phyloP scores from a whole-genome alignment of 2,113 vertebrate species.

The Macquaria australasica region DNA sequence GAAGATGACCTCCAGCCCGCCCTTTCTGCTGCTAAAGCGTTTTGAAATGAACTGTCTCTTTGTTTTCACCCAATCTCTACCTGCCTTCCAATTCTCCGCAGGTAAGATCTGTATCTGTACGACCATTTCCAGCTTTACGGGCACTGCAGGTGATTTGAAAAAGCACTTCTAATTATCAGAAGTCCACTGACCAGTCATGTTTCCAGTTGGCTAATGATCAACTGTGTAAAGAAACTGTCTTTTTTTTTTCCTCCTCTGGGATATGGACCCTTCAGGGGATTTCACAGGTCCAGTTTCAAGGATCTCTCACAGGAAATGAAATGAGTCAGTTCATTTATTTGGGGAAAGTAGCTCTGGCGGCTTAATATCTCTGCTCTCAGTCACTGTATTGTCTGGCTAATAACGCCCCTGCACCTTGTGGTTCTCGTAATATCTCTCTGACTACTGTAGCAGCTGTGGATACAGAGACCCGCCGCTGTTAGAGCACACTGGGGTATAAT shows the following conservation, averaged over 20 bases:
- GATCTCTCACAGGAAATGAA: slow-evolving; percentile 33
- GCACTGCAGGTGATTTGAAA: not conserved
- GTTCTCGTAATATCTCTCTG: slow-evolving; percentile 6
- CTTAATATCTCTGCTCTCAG: slow-evolving; percentile 22
- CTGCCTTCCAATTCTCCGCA: not conserved
- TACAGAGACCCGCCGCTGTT: slow-evolving; percentile 5
- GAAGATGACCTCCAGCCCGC: slow-evolving; percentile 5
- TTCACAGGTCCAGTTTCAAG: not conserved
- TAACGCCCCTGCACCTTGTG: not conserved
- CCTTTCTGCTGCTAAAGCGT: slow-evolving; percentile 1
- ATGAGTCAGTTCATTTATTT: slow-evolving; percentile 18
- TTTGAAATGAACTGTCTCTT: not conserved
- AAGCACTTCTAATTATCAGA: not conserved
- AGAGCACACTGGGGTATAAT: slow-evolving; percentile 29
- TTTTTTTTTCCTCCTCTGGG: not conserved
- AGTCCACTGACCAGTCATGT: not conserved
- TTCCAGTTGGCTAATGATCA: slow-evolving; percentile 17
- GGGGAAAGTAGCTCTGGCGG: not conserved
- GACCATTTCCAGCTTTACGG: not conserved
- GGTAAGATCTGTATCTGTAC: not conserved
- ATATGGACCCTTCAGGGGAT: not conserved
- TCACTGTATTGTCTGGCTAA: slow-evolving; percentile 6
- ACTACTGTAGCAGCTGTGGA: not conserved
- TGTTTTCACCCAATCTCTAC: not conserved
- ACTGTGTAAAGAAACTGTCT: not conserved